Percentiles rank a stretch among this genome's conserved stretches.
Conservation (phyloP, 2,888 invertebrate genomes). For the Teleogryllus oceanicus region DNA sequence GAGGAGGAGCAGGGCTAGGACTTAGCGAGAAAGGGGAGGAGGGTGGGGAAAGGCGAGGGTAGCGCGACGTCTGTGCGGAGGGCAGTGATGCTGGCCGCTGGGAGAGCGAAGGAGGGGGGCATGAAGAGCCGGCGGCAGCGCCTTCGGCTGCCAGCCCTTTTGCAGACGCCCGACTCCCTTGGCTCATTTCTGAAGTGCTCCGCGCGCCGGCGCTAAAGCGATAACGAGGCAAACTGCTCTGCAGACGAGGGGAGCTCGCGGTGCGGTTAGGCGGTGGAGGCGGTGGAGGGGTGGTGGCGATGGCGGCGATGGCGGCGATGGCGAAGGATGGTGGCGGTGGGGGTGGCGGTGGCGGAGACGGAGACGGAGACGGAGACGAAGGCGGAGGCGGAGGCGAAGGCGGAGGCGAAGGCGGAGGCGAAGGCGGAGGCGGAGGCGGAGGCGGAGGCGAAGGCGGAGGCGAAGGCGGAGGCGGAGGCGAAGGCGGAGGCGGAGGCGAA, state of each 20-base stretch:
- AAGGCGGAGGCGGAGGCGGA: neutral
- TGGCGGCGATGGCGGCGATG: neutral
- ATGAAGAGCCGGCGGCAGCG: neutral
- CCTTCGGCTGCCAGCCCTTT: neutral
- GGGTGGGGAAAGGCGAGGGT: too few species aligned
- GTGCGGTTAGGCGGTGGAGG: neutral
- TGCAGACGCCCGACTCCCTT: neutral
- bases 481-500: neutral
- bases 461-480: neutral
- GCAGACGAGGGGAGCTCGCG: neutral
- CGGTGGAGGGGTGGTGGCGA: neutral
- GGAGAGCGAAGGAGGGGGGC: neutral
- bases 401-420: neutral
- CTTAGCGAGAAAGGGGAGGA: too few species aligned
- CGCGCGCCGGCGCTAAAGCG: neutral
- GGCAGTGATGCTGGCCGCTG: neutral
- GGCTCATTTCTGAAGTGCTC: conserved; percentile 2
- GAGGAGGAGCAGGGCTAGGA: too few species aligned
- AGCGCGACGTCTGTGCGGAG: too few species aligned
- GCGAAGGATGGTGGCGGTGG: neutral
- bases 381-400: neutral
- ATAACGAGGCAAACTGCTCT: neutral
- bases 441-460: rapidly evolving
- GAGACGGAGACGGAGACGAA: neutral
- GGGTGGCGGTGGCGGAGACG: neutral